Evolutionary conservation across 2,113 vertebrate species (phyloP).

Genomic region (Eonycteris spelaea): DNA sequence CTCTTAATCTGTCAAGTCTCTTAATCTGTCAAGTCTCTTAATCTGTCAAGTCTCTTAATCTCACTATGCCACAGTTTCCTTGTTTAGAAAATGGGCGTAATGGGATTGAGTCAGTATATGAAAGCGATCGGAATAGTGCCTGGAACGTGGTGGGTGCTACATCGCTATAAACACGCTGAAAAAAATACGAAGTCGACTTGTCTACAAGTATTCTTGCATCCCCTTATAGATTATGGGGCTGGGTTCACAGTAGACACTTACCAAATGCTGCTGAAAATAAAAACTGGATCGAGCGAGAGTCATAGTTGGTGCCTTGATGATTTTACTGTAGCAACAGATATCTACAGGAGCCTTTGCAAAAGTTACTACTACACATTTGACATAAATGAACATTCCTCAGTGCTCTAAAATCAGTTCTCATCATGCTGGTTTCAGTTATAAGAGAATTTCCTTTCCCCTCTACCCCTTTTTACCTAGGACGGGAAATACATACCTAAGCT

Average conservation of each 20-base stretch:
- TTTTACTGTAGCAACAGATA: neutral
- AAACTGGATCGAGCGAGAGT: neutral
- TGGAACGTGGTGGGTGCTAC: neutral
- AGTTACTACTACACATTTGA: neutral
- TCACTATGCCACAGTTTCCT: neutral
- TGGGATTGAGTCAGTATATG: neutral
- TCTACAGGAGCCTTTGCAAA: neutral
- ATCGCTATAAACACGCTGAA: neutral
- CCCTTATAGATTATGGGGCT: neutral
- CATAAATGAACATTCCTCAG: neutral
- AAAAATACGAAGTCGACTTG: neutral
- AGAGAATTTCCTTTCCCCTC: neutral
- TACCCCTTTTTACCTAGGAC: neutral
- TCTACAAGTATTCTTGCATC: neutral
- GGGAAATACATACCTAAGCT: neutral
- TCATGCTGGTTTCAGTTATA: neutral
- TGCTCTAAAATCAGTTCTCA: neutral
- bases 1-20: too few relatives aligned
- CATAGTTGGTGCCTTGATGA: neutral
- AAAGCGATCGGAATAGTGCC: neutral
- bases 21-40: too few relatives aligned
- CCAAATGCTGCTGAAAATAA: neutral
- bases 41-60: too few relatives aligned
- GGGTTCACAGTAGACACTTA: neutral
- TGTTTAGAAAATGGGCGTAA: neutral